A percentile compares a stretch with the other conserved stretches of the same genome.
These are phyloP conservation scores for Ischnus inquisitorius DNA, from an alignment of 2,888 invertebrate species.

Conservation along the genomic window DNA sequence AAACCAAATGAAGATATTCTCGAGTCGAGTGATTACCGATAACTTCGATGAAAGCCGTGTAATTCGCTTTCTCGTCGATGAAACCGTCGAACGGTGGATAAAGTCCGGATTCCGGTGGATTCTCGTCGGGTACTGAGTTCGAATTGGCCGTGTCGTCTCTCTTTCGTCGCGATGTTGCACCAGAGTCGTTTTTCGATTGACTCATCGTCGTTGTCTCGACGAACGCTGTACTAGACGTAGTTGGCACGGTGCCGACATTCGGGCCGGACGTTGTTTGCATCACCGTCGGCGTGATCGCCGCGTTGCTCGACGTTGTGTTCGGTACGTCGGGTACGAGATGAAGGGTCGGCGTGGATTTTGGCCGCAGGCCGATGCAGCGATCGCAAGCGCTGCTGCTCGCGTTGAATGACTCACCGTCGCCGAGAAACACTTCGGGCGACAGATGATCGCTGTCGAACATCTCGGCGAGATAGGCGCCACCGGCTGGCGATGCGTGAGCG, in stretches of 20 bases:
- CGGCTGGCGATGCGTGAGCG: conserved; percentile 89
- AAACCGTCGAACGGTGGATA: conserved; percentile 89
- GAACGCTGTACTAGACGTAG: conserved; percentile 55
- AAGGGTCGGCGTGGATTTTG: conserved; percentile 80
- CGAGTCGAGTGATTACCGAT: conserved; percentile 88
- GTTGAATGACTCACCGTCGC: conserved; percentile 87
- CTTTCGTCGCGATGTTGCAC: conserved; percentile 70
- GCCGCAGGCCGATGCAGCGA: conserved; percentile 86
- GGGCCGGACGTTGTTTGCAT: conserved; percentile 64
- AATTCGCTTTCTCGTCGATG: conserved; percentile 92
- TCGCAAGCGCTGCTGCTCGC: conserved; percentile 84
- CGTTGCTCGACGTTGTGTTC: conserved; percentile 58
- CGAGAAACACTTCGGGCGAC: conserved; percentile 90
- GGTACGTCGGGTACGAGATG: conserved; percentile 79
- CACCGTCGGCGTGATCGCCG: conserved; percentile 64
- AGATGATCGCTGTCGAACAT: conserved; percentile 91
- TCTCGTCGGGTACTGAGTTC: conserved; percentile 78
- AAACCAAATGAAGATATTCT: background rate
- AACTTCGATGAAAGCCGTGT: conserved; percentile 94
- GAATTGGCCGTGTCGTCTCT: conserved; percentile 77
- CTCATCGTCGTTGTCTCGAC: conserved; percentile 66
- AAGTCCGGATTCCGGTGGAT: conserved; percentile 74
- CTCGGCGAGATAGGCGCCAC: conserved; percentile 94
- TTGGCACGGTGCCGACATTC: conserved; percentile 53
- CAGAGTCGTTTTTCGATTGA: conserved; percentile 62